phyloP scores from a whole-genome alignment of 2,797 vertebrate genomes.

The Tolypeutes matacus region DNA sequence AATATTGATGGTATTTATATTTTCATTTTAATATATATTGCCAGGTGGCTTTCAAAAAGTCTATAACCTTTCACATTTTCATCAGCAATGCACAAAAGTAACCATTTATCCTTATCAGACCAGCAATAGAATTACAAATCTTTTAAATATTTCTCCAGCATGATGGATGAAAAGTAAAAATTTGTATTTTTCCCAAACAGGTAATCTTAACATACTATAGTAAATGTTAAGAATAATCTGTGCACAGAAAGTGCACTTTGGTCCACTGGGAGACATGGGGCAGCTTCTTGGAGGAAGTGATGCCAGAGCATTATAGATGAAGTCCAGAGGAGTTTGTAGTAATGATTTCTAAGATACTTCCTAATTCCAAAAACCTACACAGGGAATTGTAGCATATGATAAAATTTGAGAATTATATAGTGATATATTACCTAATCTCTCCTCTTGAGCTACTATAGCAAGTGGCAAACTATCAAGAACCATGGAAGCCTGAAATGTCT shows the following conservation, averaged over 20 bases:
- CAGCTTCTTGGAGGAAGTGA: neutral
- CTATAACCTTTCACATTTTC: constrained; percentile 27
- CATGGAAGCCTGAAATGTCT: constrained; percentile 56
- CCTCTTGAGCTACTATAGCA: neutral
- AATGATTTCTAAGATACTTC: neutral
- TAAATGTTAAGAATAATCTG: neutral
- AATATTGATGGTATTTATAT: constrained; percentile 9
- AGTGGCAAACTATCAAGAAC: neutral
- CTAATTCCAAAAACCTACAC: constrained; percentile 2
- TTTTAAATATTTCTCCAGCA: constrained; percentile 47
- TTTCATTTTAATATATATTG: constrained; percentile 5
- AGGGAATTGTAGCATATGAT: neutral
- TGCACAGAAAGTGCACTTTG: neutral
- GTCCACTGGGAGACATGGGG: neutral
- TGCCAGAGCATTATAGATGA: neutral
- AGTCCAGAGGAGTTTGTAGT: neutral
- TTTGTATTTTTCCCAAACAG: constrained; percentile 35
- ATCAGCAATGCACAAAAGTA: constrained; percentile 9
- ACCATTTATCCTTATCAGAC: neutral
- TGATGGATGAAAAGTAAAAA: constrained; percentile 9
- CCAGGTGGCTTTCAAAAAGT: constrained; percentile 57
- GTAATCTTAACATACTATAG: neutral
- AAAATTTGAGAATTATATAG: constrained; percentile 16
- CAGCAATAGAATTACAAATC: neutral
- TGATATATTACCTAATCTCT: neutral